Evolutionary conservation across 2,888 invertebrate species (phyloP), one percentile per base, ranked within the genome.

Genomic region (Plemyria rubiginata): DNA sequence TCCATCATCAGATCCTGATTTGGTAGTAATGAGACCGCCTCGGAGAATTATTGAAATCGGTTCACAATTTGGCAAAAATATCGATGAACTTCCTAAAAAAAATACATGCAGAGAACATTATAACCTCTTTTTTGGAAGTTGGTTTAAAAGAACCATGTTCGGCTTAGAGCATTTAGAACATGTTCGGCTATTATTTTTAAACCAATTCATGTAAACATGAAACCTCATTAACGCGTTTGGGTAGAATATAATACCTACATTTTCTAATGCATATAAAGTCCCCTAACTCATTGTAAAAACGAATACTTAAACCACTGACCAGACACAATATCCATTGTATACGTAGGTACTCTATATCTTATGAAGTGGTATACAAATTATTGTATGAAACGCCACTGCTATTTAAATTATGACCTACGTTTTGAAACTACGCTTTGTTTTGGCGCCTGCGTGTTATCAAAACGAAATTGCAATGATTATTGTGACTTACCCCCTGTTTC

Each of bases 391-490:
- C 61, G 58, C 54, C 49, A 50, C 61, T 62, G 55, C 53, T 62
- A 52, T 60, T 68, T 64, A 64, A 50, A 16, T 22, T 22, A 1
- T 2, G 22, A 60, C 62, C 60, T 60, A 12, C 41, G 51, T 68
- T 67, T 60, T 63, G 67, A 76, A 77, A 70, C 72, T 54, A 66
- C 79, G 77, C 78, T 71, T 73, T 70, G 29, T 69, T 28, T 65
- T 65, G 78, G 78, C 85, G 84, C 79, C 78, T 80, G 78, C 83
- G 84, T 82, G 78, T 76, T 57, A 13, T 4, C 40, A 40, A 49
- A 49, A 41, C 49, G 28, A 48, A n/a, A 62, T 49, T 65, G 58
- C 62, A 61, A 68, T 67, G 63, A 43, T 45, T 16, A 45, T 16
- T n/a, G n/a, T n/a, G n/a, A n/a, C n/a, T n/a, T n/a, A n/a, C n/a